Evolutionary conservation across 2,113 vertebrate genomes (phyloP), one percentile per base, ranked within the genome.

Genomic region (Conger conger): DNA sequence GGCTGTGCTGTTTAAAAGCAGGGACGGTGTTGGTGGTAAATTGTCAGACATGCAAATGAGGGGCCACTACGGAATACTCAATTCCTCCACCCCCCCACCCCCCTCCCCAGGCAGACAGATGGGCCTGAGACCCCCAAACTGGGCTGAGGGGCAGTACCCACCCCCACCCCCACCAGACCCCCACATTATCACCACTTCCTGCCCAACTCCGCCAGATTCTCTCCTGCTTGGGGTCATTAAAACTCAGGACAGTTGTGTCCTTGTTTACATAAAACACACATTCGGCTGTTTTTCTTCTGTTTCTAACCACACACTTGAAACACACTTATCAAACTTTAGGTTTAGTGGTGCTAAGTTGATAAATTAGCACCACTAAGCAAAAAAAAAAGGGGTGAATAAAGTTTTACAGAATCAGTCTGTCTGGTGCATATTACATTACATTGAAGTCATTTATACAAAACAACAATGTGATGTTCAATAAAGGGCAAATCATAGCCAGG

Each of bases 11-110:
- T 87, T 18, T 87, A 89, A 87, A 88, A 90, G 89, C 89, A 90
- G 91, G 91, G 90, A 93, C 92, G 93, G 90, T 91, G 89, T 86
- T 89, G 88, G 92, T 93, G 91, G 92, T 89, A 92, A 94, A 93
- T 91, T 88, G 93, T 92, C 93, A 93, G 93, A 93, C 93, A 93
- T 93, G 94, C 93, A 93, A 93, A 94, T 94, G 90, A 93, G 91
- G 88, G 90, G 92, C 92, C 94, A 92, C 93, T 94, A 92, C 93
- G 91, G 92, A 93, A 93, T 93, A 87, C 90, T 92, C 93, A 92
- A 92, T 94, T 93, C 93, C 86, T 87, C 85, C 89, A 87, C 27
- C 36, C 88, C 91, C 91, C 93, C 92, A 92, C 88, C 76, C 37
- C 81, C 40, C 40, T 9, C 89, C 77, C 38, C 81, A 92, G 87